Evolutionary conservation across 2,888 invertebrate species (phyloP), one percentile per base, ranked within the genome.

Genomic region (Tachystola acroxantha): DNA sequence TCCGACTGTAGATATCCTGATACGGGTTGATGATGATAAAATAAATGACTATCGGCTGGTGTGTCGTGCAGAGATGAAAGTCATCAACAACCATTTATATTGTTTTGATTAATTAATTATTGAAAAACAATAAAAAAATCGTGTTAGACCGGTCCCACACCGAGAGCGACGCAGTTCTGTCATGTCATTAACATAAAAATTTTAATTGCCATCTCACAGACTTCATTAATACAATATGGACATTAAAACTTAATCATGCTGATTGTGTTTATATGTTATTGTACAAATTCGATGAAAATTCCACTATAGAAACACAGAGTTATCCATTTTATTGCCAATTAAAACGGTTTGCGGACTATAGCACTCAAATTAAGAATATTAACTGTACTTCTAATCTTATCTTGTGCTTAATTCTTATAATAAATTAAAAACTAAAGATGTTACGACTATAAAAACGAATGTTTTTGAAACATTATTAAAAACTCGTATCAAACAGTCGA

Each of bases 61-160:
- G 24, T 11, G 26, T 37, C 20, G 25, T 29, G 40, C 49, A 50
- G 55, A 64, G 52, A 57, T 48, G 54, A 62, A 57, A 64, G 52
- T 63, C 62, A 63, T 65, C 57, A 45, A 46, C 43, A 57, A 53
- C 49, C 56, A 64, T 69, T 63, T 63, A 67, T 68, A 74, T 76
- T 69, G 68, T 71, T 65, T 72, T 60, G 67, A 68, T 74, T 67
- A 75, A 76, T 77, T 72, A 74, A 75, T 74, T 72, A 76, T 61
- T 46, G 42, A 49, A 51, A 48, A 44, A 50, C 49, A 52, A 46
- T 54, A 63, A 64, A 60, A n/a, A 64, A 66, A 63, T 55, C 67
- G 53, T 51, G 68, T 64, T 26, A 2, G 49, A 76, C 79, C 68
- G 73, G 77, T 76, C 59, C 49, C 66, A 51, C 43, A 51, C 56